Percentiles rank a stretch among this genome's conserved stretches.
phyloP scores from a whole-genome alignment of 1,140 invertebrate species.

The Oppia nitens region DNA sequence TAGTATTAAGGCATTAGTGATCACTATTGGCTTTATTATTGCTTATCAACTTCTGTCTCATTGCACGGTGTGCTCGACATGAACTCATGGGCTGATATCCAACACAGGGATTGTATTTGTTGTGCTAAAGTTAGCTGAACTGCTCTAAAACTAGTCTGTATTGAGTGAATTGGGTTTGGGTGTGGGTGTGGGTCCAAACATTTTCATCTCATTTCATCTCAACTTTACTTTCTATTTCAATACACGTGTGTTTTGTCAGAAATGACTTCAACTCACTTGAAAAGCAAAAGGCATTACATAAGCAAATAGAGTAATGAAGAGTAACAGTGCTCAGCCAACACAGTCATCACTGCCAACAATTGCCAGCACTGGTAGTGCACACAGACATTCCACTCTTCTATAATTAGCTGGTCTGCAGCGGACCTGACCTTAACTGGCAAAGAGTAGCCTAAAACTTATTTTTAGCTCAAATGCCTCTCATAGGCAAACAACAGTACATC shows the following conservation, averaged over 20 bases:
- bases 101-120: neutral
- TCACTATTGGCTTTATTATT: too few species aligned
- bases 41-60: neutral
- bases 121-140: neutral
- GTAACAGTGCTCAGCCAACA: neutral
- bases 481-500: neutral
- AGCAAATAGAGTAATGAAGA: neutral
- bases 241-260: neutral
- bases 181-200: neutral
- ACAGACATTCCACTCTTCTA: neutral
- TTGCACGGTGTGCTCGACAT: neutral
- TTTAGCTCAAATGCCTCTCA: neutral
- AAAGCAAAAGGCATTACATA: neutral
- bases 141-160: neutral
- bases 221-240: neutral
- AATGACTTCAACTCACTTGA: too few species aligned
- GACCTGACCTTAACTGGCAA: constrained; percentile 4
- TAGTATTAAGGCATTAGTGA: neutral
- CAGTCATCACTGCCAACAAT: neutral
- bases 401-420: constrained; percentile 5
- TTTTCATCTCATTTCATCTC: neutral
- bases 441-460: constrained; percentile 3
- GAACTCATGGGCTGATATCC: neutral
- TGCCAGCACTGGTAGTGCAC: neutral
- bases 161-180: neutral